phyloP scores from a whole-genome alignment of 2,888 invertebrate species.

The Hydrotaea diabolus region DNA sequence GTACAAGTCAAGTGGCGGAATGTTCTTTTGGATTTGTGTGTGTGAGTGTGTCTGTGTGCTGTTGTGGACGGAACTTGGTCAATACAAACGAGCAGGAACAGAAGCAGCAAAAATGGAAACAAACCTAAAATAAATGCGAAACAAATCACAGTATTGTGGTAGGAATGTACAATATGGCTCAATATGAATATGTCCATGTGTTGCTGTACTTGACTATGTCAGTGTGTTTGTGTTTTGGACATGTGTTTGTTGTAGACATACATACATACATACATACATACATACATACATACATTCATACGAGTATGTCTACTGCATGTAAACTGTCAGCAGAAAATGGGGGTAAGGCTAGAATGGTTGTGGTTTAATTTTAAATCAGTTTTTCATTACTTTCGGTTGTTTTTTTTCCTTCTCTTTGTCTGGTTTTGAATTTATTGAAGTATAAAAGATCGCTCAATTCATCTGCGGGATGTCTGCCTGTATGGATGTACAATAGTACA shows the following conservation, averaged over 20 bases:
- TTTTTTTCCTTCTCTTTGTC: slow-evolving; percentile 12
- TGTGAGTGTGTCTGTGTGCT: neutral
- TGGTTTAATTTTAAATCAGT: slow-evolving; percentile 54
- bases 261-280: neutral
- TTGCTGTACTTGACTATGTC: neutral
- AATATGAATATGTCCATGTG: neutral
- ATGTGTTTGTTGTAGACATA: slow-evolving; percentile 40
- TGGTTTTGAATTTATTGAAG: neutral
- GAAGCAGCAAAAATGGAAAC: slow-evolving; percentile 34
- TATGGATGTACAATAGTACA: neutral
- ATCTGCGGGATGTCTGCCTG: neutral
- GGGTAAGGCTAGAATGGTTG: slow-evolving; percentile 26
- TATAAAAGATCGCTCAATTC: slow-evolving; percentile 19
- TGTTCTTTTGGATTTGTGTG: slow-evolving; percentile 26
- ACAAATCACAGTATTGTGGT: slow-evolving; percentile 63
- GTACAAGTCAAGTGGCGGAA: slow-evolving; percentile 52
- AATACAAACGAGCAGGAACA: slow-evolving; percentile 41
- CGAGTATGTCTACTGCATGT: too few relatives aligned
- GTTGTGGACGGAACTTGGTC: slow-evolving; percentile 18
- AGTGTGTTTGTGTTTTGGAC: neutral
- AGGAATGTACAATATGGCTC: slow-evolving; percentile 50
- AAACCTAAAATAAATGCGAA: slow-evolving; percentile 56
- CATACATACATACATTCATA: too few relatives aligned
- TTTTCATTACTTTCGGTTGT: slow-evolving; percentile 19
- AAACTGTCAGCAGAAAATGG: slow-evolving; percentile 56